Base-by-base conservation (phyloP, 2,113 vertebrate species). In the Sinocyclocheilus maitianheensis region DNA sequence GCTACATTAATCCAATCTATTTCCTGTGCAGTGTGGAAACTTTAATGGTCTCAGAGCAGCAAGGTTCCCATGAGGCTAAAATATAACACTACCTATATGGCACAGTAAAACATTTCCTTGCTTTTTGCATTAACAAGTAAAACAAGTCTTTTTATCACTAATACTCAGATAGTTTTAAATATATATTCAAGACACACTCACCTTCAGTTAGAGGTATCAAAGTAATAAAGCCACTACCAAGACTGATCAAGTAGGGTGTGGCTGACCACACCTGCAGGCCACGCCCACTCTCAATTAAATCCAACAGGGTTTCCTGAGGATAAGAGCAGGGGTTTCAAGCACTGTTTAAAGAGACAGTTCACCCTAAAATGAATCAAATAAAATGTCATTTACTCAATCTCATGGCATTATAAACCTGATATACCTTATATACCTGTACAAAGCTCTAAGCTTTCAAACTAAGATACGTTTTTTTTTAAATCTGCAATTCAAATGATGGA, bases 241-340 rank as follows among this genome's bases (percentile, higher is more conserved):
- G 69, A 46, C 89, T 89, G 53, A 91, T 89, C 80, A 90, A 79
- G 46, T 89, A 88, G 12, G 91, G 90, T 30, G 40, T 78, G 58
- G 84, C 79, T 3, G 85, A 86, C 63, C 88, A 83, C 87, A 90
- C 83, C 80, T 89, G 89, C 46, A 89, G 78, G 22, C 89, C 88
- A 62, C 88, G 69, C 40, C 89, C 90, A 7, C 84, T 90, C 62
- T 91, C 87, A 55, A 89, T 88, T 43, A 91, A 48, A 53, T 91
- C 86, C 83, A 91, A 62, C 1, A 86, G 69, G 13, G 90, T 55
- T 62, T 86, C 84, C 88, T 91, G 76, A n/a, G 48, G 75, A 81
- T 24, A 62, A 67, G 40, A 88, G 43, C 65, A 26, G 20, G 34
- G 12, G 37, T 16, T 79, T 58, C 26, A 75, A 55, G 20, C 46